Evolutionary conservation across 30 jellyfish, hydroid and myxozoan genomes (phyloP).

Genomic region (Chironex yamaguchii): DNA sequence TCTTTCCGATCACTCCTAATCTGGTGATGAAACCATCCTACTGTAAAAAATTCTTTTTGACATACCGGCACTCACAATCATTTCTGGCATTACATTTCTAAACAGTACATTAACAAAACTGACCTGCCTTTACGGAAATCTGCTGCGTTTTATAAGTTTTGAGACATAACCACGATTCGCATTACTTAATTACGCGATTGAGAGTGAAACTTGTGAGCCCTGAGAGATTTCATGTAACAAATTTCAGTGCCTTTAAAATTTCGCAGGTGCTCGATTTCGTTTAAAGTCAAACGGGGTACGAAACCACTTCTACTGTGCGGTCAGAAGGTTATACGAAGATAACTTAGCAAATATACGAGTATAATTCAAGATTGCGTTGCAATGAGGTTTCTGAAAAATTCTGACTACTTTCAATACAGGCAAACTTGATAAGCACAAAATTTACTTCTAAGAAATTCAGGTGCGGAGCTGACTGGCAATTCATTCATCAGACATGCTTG

Average conservation of each 20-base stretch:
- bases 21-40: neutral
- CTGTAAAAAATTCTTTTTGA: neutral
- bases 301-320: conserved; percentile 1
- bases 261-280: neutral
- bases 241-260: neutral
- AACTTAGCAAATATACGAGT: no score
- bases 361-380: no score
- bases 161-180: no score
- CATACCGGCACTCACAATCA: neutral
- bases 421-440: no score
- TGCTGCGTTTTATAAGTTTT: no score
- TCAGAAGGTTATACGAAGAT: neutral
- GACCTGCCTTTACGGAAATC: no score
- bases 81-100: no score
- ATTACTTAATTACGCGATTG: neutral
- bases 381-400: no score
- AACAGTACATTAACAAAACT: no score
- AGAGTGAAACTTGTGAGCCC: neutral
- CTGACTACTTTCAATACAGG: no score
- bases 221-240: neutral
- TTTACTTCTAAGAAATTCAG: neutral
- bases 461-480: neutral
- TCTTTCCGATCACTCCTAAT: neutral
- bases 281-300: neutral
- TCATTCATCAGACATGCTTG: neutral